Conservation (phyloP, 2,797 vertebrate genomes). For the Syngnathus rostellatus region DNA sequence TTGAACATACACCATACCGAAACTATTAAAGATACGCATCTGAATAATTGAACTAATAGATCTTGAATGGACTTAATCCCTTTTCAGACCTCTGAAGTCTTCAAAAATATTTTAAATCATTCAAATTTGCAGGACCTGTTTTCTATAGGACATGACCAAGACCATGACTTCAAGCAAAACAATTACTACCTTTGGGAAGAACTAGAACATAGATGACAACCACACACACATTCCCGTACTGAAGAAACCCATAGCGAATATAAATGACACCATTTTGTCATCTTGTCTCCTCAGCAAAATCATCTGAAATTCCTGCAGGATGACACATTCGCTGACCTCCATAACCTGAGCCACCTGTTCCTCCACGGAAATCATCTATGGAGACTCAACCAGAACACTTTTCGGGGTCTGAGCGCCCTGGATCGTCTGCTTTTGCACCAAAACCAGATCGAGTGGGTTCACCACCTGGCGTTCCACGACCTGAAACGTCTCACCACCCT, state of each 20-base stretch:
- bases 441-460: conserved; percentile 92
- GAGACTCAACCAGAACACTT: conserved; percentile 91
- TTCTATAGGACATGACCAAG: not conserved
- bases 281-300: conserved; percentile 73
- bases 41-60: not conserved
- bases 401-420: conserved; percentile 86
- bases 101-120: not conserved
- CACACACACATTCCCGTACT: not conserved
- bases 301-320: conserved; percentile 94
- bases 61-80: not conserved
- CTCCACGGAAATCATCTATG: conserved; percentile 94
- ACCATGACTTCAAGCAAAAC: not conserved
- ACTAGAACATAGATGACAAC: not conserved
- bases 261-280: not conserved
- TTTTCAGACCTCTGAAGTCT: not conserved
- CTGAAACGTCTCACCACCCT: conserved; percentile 89
- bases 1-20: not conserved
- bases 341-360: conserved; percentile 97
- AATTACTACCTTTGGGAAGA: not conserved
- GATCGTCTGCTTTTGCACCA: conserved; percentile 93
- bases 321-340: conserved; percentile 90
- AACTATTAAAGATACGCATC: not conserved
- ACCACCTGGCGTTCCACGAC: conserved; percentile 88
- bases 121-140: not conserved
- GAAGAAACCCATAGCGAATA: not conserved